These are phyloP conservation scores for Pecten maximus DNA, from an alignment of 2,888 invertebrate genomes.

Conservation along the genomic window DNA sequence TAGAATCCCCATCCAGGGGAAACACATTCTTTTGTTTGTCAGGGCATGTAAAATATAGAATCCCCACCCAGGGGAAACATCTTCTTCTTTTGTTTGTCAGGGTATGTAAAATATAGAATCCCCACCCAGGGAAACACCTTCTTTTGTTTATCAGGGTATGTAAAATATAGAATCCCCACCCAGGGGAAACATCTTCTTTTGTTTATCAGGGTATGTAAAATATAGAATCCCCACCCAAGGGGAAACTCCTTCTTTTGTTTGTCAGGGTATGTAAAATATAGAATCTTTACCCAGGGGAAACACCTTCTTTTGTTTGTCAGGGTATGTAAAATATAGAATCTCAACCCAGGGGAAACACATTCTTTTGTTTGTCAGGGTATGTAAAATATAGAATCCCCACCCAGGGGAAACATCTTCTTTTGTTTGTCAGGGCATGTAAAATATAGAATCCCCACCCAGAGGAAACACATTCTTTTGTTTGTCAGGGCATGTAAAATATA, in stretches of 20 bases:
- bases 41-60: too few species aligned
- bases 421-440: not conserved
- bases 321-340: not conserved
- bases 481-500: not conserved
- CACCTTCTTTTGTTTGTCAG: not conserved
- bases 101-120: not conserved
- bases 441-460: not conserved
- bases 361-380: too few species aligned
- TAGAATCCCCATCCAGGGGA: too few species aligned
- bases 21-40: too few species aligned
- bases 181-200: too few species aligned
- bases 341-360: too few species aligned
- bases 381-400: too few species aligned
- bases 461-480: not conserved
- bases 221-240: too few species aligned
- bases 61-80: not conserved
- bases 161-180: not conserved
- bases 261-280: not conserved
- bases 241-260: not conserved
- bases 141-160: conserved; percentile 20
- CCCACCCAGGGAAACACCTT: not conserved
- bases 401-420: too few species aligned
- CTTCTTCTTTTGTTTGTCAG: not conserved
- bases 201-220: too few species aligned
- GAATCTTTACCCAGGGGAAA: not conserved